Evolutionary conservation across 2,113 vertebrate species (phyloP).

Genomic region (Sylvilagus bachmani): DNA sequence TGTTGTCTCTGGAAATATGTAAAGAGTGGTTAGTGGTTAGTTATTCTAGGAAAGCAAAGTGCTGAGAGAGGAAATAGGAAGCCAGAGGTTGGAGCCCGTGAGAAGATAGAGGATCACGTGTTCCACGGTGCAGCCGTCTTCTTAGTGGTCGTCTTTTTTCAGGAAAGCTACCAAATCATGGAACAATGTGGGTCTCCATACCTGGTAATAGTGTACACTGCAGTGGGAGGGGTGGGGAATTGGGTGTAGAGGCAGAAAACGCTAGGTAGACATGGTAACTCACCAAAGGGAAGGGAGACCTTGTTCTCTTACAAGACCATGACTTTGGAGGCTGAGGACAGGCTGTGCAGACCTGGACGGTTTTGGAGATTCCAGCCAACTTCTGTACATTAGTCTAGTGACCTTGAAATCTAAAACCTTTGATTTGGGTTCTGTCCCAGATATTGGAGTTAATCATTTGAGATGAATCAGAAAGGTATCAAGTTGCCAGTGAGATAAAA

Average conservation of each 20-base stretch:
- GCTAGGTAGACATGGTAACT: not conserved
- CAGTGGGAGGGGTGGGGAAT: not conserved
- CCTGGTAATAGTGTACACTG: not conserved
- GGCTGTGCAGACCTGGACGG: not conserved
- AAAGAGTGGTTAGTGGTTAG: not conserved
- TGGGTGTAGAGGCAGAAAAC: not conserved
- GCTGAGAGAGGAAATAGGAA: not conserved
- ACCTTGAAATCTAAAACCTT: not conserved
- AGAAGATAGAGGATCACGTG: not conserved
- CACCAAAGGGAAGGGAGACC: not conserved
- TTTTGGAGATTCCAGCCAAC: not conserved
- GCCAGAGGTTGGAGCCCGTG: not conserved
- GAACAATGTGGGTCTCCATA: not conserved
- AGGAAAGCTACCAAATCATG: not conserved
- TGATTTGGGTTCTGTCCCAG: not conserved
- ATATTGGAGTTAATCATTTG: not conserved
- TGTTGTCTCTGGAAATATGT: not conserved
- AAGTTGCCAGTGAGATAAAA: conserved; percentile 10
- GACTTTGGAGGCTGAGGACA: not conserved
- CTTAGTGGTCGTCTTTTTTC: not conserved
- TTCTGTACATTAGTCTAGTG: not conserved
- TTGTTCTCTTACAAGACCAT: not conserved
- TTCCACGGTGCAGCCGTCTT: not conserved
- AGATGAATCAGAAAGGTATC: not conserved
- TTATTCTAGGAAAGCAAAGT: not conserved